phyloP scores from a whole-genome alignment of 92 coral and sea anemone species.

The Metridium senile region DNA sequence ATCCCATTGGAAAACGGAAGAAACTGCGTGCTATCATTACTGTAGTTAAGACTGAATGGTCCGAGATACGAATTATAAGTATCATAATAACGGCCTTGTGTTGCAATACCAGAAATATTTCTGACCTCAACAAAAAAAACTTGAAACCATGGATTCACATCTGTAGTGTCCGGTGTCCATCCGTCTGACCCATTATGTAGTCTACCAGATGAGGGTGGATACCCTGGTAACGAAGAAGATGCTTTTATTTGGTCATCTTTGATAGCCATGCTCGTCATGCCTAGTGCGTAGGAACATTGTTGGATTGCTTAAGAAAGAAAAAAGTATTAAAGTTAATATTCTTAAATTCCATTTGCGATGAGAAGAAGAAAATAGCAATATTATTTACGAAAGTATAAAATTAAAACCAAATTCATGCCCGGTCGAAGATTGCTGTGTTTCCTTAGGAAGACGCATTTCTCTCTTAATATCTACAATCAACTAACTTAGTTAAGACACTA shows the following conservation, averaged over 20 bases:
- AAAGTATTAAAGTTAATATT: neutral
- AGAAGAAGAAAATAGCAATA: too few species aligned
- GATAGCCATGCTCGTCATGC: neutral
- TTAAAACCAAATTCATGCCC: too few species aligned
- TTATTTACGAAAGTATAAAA: too few species aligned
- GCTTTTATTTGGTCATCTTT: neutral
- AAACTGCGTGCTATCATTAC: neutral
- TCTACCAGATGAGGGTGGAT: neutral
- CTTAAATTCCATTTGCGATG: too few species aligned
- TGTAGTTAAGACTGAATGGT: neutral
- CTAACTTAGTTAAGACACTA: too few species aligned
- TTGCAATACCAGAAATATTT: neutral
- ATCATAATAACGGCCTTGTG: neutral
- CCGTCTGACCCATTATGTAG: neutral
- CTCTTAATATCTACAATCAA: too few species aligned
- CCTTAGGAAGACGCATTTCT: too few species aligned
- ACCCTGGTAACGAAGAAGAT: neutral
- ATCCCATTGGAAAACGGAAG: neutral
- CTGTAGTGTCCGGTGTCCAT: neutral
- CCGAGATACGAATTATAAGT: neutral
- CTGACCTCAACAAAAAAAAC: neutral
- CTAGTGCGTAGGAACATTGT: neutral
- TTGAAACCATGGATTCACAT: neutral
- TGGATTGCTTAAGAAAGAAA: neutral
- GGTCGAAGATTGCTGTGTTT: too few species aligned